phyloP scores from a whole-genome alignment of 2,888 invertebrate species.

The Theristus sp. region DNA sequence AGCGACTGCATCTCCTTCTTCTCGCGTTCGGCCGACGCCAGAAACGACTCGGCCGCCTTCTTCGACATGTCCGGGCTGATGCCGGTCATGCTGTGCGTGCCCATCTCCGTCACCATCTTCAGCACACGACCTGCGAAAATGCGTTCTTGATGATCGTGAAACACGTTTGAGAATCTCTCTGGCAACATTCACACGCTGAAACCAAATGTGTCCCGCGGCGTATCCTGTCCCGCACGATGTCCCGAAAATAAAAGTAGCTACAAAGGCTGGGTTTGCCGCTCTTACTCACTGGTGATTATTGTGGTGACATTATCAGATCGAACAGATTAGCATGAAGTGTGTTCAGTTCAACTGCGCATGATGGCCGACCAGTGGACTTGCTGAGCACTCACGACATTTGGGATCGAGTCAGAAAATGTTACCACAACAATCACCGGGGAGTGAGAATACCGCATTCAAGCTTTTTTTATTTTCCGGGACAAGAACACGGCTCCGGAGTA shows the following conservation, averaged over 20 bases:
- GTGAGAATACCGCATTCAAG: too few relatives aligned
- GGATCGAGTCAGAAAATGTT: too few relatives aligned
- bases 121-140: constrained; percentile 20
- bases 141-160: not conserved
- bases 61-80: constrained; percentile 26
- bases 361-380: too few relatives aligned
- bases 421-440: too few relatives aligned
- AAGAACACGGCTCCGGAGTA: too few relatives aligned
- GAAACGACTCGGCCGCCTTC: constrained; percentile 26
- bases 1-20: constrained; percentile 35
- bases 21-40: constrained; percentile 32
- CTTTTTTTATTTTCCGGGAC: too few relatives aligned
- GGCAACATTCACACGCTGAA: too few relatives aligned
- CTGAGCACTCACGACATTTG: too few relatives aligned
- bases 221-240: too few relatives aligned
- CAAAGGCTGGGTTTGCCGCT: not conserved
- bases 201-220: too few relatives aligned
- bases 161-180: not conserved
- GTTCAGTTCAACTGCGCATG: too few relatives aligned
- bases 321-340: not conserved
- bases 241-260: too few relatives aligned
- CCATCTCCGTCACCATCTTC: constrained; percentile 30
- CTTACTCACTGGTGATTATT: not conserved
- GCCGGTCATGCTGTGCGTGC: constrained; percentile 10
- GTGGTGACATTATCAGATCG: not conserved